A percentile compares a stretch with the other conserved stretches of the same genome.
phyloP scores from a whole-genome alignment of 2,888 invertebrate genomes.

The Thelaira solivaga region DNA sequence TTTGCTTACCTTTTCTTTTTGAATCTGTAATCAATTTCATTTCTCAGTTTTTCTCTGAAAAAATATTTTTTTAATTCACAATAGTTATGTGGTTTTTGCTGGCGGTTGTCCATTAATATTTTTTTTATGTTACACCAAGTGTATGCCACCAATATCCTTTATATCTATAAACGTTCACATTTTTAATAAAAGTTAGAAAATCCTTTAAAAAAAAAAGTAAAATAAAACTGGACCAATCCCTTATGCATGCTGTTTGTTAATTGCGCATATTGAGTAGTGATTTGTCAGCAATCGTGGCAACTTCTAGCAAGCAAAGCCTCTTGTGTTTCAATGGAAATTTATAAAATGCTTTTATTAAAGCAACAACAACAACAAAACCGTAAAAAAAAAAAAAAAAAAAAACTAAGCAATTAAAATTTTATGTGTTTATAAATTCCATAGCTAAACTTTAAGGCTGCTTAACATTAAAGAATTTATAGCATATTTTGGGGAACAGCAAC shows the following conservation, averaged over 20 bases:
- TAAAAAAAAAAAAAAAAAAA: no score
- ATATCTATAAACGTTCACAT: no score
- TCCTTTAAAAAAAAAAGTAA: background rate
- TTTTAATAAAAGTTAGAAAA: slow-evolving; percentile 12
- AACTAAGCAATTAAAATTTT: no score
- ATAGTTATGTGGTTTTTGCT: no score
- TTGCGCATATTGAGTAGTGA: slow-evolving; percentile 39
- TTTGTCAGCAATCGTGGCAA: slow-evolving; percentile 31
- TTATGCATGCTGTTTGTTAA: slow-evolving; percentile 25
- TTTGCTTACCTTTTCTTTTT: background rate
- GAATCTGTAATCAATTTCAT: no score
- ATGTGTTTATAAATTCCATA: background rate
- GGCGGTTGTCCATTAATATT: no score
- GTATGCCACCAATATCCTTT: background rate
- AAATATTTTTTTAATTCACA: no score
- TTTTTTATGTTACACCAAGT: background rate
- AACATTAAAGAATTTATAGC: background rate
- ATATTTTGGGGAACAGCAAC: no score
- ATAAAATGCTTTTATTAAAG: no score
- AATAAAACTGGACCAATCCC: slow-evolving; percentile 14
- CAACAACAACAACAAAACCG: no score
- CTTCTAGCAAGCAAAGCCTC: slow-evolving; percentile 1
- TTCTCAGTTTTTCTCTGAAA: no score
- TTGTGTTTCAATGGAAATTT: no score
- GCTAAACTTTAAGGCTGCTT: background rate